phyloP scores from a whole-genome alignment of 2,113 vertebrate genomes.

The Trachemys scripta region DNA sequence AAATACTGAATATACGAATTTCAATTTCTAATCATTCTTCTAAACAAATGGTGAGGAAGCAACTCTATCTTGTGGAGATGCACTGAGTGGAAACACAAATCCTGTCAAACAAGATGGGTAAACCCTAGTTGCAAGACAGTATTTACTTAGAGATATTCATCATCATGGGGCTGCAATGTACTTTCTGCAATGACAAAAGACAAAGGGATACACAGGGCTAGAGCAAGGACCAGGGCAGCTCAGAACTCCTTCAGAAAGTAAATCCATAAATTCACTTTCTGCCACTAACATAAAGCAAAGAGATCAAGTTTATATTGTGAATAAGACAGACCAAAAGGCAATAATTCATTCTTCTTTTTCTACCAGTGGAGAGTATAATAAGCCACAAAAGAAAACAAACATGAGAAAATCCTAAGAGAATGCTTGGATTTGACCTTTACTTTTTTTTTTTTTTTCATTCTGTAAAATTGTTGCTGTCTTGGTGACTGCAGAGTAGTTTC shows the following conservation, averaged over 20 bases:
- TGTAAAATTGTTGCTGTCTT: conserved; percentile 17
- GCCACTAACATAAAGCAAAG: conserved; percentile 34
- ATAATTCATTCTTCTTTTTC: conserved; percentile 29
- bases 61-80: conserved; percentile 7
- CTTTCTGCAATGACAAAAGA: background rate
- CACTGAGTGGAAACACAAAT: conserved; percentile 42
- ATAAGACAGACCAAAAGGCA: conserved; percentile 29
- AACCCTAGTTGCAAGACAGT: background rate
- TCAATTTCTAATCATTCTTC: background rate
- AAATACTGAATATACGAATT: conserved; percentile 9
- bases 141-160: background rate
- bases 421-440: conserved; percentile 58
- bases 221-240: background rate
- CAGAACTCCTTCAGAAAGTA: conserved; percentile 48
- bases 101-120: background rate
- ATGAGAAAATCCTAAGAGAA: conserved; percentile 49
- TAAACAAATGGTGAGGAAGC: background rate
- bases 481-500: conserved; percentile 61
- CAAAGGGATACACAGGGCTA: background rate
- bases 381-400: conserved; percentile 46
- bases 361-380: background rate
- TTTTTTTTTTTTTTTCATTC: conserved; percentile 1
- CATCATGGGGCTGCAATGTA: background rate
- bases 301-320: conserved; percentile 23
- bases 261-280: conserved; percentile 50